These are phyloP conservation scores for Crotalus helleri DNA, from an alignment of 2,113 vertebrate species.

Conservation along the genomic window DNA sequence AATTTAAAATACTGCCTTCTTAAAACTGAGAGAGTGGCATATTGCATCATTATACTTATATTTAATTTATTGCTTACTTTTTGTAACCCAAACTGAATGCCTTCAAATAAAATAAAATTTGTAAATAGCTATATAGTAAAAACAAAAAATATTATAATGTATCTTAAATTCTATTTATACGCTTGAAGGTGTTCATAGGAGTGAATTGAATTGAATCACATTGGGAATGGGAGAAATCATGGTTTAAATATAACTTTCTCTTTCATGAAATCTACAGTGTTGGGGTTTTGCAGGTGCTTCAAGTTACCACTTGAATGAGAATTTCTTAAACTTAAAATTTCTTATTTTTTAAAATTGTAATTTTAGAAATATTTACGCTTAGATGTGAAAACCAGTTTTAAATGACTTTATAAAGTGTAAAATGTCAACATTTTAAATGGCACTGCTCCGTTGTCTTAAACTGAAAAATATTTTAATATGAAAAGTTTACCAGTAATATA, in stretches of 20 bases:
- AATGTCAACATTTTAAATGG: not conserved
- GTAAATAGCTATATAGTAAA: rapidly evolving
- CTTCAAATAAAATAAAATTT: not conserved
- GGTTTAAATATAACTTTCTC: not conserved
- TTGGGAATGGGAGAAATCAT: not conserved
- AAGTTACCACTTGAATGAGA: not conserved
- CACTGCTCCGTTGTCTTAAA: not conserved
- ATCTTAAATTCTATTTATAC: not conserved
- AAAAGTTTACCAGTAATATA: not conserved
- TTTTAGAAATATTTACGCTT: not conserved
- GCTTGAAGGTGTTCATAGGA: not conserved
- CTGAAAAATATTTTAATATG: not conserved
- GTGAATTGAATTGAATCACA: not conserved
- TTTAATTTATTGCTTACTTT: not conserved
- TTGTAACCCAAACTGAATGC: not conserved
- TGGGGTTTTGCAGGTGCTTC: not conserved
- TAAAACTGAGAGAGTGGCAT: not conserved
- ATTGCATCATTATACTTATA: not conserved
- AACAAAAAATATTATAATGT: not conserved
- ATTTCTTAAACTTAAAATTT: not conserved
- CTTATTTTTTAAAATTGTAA: not conserved
- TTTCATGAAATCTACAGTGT: not conserved
- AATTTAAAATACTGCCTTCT: not conserved
- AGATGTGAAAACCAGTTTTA: not conserved
- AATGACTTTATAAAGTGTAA: not conserved